Percentiles rank a stretch among this genome's conserved stretches.
These are phyloP conservation scores for Platycercus adscitus DNA, from an alignment of 2,113 vertebrate species.

Conservation along the genomic window DNA sequence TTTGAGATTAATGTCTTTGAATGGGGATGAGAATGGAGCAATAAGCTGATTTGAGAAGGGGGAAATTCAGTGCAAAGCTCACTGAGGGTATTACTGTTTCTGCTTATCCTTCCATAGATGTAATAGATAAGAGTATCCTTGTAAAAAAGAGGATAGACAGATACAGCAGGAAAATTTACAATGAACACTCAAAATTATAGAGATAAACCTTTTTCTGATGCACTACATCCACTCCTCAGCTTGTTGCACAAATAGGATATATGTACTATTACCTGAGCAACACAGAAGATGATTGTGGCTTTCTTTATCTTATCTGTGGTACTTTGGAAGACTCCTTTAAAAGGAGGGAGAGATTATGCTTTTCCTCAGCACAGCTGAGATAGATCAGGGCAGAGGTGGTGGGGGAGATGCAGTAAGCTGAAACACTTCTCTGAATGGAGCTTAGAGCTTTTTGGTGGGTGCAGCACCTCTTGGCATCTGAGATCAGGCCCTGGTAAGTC, in stretches of 20 bases:
- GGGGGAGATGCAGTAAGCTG: not conserved
- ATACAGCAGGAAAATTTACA: not conserved
- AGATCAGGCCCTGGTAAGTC: not conserved
- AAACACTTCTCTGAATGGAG: accelerated
- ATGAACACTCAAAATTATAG: not conserved
- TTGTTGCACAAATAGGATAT: not conserved
- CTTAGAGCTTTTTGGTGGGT: not conserved
- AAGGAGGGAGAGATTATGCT: not conserved
- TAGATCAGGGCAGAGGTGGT: not conserved
- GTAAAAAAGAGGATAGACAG: not conserved
- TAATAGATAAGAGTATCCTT: not conserved
- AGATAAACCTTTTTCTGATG: not conserved
- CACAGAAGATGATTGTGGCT: not conserved
- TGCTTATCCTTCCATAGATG: not conserved
- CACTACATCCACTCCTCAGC: accelerated
- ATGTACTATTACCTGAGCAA: not conserved
- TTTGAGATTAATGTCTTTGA: not conserved
- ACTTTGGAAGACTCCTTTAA: not conserved
- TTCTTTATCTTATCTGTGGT: not conserved
- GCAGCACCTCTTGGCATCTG: not conserved
- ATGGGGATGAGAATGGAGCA: not conserved
- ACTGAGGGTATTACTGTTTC: not conserved
- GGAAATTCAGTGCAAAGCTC: not conserved
- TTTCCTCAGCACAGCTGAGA: not conserved
- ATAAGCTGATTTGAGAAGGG: not conserved